These are phyloP conservation scores for Coenonympha arcania DNA, from an alignment of 2,888 invertebrate species.

Conservation along the genomic window DNA sequence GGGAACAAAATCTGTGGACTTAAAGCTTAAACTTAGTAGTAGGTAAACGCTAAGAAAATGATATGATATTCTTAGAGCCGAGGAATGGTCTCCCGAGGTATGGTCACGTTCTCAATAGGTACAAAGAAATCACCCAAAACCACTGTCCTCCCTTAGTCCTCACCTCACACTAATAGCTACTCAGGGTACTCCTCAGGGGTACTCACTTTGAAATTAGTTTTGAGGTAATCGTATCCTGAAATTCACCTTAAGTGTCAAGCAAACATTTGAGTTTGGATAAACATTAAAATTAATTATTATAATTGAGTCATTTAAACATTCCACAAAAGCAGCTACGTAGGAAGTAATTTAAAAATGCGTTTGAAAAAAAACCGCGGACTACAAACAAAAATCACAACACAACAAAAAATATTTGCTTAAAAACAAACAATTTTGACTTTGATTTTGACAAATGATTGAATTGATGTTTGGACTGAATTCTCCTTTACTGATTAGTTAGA, in stretches of 20 bases:
- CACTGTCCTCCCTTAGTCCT: too few species aligned
- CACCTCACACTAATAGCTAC: too few species aligned
- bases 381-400: conserved; percentile 1
- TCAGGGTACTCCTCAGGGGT: too few species aligned
- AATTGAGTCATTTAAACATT: background rate
- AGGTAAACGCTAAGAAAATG: too few species aligned
- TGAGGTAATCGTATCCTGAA: too few species aligned
- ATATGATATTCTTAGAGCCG: too few species aligned
- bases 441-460: background rate
- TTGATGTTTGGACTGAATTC: background rate
- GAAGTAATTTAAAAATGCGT: conserved; percentile 9
- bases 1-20: too few species aligned
- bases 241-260: background rate
- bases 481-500: background rate
- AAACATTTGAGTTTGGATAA: background rate
- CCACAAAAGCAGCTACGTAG: background rate
- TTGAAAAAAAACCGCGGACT: background rate
- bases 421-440: background rate
- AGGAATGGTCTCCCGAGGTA: too few species aligned
- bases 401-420: background rate
- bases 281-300: too few species aligned
- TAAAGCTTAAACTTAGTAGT: too few species aligned
- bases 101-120: too few species aligned
- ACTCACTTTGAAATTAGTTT: background rate
- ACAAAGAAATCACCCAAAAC: too few species aligned